Conservation (phyloP, 2,888 invertebrate species). For the Patella caerulea region DNA sequence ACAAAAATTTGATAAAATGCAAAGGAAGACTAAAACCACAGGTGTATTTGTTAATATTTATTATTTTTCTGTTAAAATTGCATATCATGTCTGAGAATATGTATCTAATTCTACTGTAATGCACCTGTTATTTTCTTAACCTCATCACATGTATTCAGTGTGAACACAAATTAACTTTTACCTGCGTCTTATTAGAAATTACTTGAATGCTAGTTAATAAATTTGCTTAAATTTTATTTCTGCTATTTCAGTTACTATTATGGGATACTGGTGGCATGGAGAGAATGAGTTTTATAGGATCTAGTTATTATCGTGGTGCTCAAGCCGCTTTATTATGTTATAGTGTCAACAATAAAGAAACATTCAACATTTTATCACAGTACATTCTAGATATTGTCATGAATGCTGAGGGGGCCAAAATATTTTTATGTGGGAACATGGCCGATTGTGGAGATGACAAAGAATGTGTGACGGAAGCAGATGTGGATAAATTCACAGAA, state of each 20-base stretch:
- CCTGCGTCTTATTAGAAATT: too few species aligned
- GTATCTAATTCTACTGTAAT: too few species aligned
- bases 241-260: constrained; percentile 82
- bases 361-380: constrained; percentile 92
- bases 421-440: constrained; percentile 94
- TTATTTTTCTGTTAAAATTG: too few species aligned
- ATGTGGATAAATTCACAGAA: constrained; percentile 87
- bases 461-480: constrained; percentile 82
- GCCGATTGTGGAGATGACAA: constrained; percentile 86
- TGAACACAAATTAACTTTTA: too few species aligned
- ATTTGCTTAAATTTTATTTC: too few species aligned
- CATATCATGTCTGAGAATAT: too few species aligned
- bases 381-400: constrained; percentile 93
- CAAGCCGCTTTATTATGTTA: constrained; percentile 94
- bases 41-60: too few species aligned
- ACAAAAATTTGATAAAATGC: too few species aligned
- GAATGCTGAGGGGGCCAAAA: constrained; percentile 87
- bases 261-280: constrained; percentile 99
- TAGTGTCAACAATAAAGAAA: constrained; percentile 89
- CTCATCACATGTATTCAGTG: too few species aligned
- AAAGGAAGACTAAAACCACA: too few species aligned
- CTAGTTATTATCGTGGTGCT: constrained; percentile 95
- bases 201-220: too few species aligned
- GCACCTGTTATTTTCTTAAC: too few species aligned
- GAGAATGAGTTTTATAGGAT: constrained; percentile 93